These are phyloP conservation scores for Myocastor coypus DNA, from an alignment of 2,113 vertebrate genomes.

Conservation along the genomic window DNA sequence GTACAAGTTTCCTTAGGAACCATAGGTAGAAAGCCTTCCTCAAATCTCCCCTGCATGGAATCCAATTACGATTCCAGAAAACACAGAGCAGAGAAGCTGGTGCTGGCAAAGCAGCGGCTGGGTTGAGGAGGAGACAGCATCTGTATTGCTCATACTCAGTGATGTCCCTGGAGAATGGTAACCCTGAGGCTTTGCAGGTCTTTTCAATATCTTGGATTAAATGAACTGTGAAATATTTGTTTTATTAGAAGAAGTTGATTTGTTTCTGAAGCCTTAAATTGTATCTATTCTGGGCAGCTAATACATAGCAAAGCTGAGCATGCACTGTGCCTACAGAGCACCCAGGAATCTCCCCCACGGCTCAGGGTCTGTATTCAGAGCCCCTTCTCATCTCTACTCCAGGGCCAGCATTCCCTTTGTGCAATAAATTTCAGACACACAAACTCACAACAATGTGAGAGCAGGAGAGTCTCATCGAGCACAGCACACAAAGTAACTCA, in stretches of 20 bases:
- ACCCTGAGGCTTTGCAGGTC: slow-evolving; percentile 86
- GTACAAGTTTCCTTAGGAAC: not conserved
- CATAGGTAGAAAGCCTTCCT: not conserved
- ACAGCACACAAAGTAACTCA: not conserved
- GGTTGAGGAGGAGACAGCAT: slow-evolving; percentile 76
- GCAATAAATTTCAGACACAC: not conserved
- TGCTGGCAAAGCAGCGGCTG: slow-evolving; percentile 55
- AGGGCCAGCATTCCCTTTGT: not conserved
- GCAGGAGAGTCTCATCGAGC: not conserved
- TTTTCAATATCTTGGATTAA: slow-evolving; percentile 89
- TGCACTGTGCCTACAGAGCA: slow-evolving; percentile 68
- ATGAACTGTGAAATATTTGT: slow-evolving; percentile 90
- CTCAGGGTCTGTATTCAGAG: slow-evolving; percentile 67
- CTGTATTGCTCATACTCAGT: slow-evolving; percentile 78
- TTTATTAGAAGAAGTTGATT: slow-evolving; percentile 87
- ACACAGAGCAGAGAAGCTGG: not conserved
- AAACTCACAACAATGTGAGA: not conserved
- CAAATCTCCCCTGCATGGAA: slow-evolving; percentile 53
- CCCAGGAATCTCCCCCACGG: slow-evolving; percentile 64
- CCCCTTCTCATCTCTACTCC: slow-evolving; percentile 58
- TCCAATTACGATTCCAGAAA: not conserved
- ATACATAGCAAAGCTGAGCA: slow-evolving; percentile 60
- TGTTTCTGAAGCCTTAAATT: slow-evolving; percentile 84
- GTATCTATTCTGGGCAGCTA: slow-evolving; percentile 78
- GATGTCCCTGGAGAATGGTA: slow-evolving; percentile 78